Percentiles rank a stretch among this genome's conserved stretches.
Conservation (phyloP, 2,888 invertebrate genomes). For the Cataglyphis cursor region DNA sequence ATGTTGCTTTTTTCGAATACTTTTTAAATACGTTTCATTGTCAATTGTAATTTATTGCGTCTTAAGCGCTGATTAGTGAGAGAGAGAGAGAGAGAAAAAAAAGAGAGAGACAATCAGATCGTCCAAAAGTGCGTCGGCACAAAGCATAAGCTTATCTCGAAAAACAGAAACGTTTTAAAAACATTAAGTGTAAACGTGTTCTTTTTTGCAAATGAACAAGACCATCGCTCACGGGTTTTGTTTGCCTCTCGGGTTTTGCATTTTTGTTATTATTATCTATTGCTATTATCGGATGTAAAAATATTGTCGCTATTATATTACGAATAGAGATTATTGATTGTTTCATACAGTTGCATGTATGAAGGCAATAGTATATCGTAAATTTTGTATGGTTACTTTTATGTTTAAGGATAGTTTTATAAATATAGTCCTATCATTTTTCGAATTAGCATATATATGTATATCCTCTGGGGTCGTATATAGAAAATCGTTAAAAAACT, state of each 20-base stretch:
- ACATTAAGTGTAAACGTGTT: conserved; percentile 4
- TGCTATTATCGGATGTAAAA: conserved; percentile 54
- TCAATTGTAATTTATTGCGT: conserved; percentile 71
- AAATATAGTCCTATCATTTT: conserved; percentile 36
- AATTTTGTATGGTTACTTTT: conserved; percentile 38
- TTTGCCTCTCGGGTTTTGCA: conserved; percentile 16
- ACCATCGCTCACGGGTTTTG: not conserved
- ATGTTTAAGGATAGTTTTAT: conserved; percentile 39
- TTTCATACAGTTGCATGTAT: conserved; percentile 30
- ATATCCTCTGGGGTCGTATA: conserved; percentile 13
- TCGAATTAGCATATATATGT: conserved; percentile 7
- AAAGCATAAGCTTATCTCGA: not conserved
- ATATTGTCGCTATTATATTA: conserved; percentile 40
- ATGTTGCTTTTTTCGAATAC: not conserved
- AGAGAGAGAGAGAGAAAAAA: not conserved
- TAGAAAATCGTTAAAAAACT: conserved; percentile 65
- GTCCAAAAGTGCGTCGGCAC: not conserved
- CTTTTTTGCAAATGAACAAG: conserved; percentile 3
- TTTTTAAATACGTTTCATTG: not conserved
- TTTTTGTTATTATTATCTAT: conserved; percentile 31
- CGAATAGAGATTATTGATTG: conserved; percentile 32
- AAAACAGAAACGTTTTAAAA: not conserved
- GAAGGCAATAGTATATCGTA: conserved; percentile 23
- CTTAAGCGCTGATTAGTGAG: not conserved
- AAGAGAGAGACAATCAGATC: not conserved